phyloP scores from a whole-genome alignment of 2,797 vertebrate species.

The Glossophaga mutica region DNA sequence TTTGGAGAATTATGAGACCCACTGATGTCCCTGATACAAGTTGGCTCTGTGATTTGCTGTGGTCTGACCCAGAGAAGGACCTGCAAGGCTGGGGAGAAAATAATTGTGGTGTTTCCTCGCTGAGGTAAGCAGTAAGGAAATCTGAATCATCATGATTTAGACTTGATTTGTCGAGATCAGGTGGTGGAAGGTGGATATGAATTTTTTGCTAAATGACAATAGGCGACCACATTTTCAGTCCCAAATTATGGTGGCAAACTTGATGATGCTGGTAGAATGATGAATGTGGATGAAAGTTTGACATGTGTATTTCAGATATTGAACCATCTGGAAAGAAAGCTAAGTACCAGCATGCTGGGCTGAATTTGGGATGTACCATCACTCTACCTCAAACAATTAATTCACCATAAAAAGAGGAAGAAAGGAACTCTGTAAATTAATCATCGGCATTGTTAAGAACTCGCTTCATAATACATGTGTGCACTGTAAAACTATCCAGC shows the following conservation, averaged over 20 bases:
- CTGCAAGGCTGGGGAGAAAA: conserved; percentile 99
- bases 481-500: conserved; percentile 88
- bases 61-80: conserved; percentile 99
- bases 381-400: conserved; percentile 98
- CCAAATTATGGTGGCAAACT: conserved; percentile 99
- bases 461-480: conserved; percentile 87
- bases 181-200: conserved; percentile 99
- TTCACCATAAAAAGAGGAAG: conserved; percentile 99
- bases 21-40: conserved; percentile 98
- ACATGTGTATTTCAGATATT: conserved; percentile 99
- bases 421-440: conserved; percentile 80
- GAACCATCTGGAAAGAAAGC: conserved; percentile 99
- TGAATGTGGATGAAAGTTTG: conserved; percentile 98
- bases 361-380: conserved; percentile 97
- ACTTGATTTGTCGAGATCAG: conserved; percentile 99
- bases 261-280: conserved; percentile 99
- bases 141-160: conserved; percentile 98
- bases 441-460: conserved; percentile 85
- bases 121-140: conserved; percentile 98
- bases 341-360: conserved; percentile 98
- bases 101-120: conserved; percentile 98
- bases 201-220: conserved; percentile 97
- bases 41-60: conserved; percentile 98
- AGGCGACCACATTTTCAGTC: conserved; percentile 98
- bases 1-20: conserved; percentile 98